Evolutionary conservation across 2,888 invertebrate species (phyloP).

Genomic region (Notocelia uddmanniana): DNA sequence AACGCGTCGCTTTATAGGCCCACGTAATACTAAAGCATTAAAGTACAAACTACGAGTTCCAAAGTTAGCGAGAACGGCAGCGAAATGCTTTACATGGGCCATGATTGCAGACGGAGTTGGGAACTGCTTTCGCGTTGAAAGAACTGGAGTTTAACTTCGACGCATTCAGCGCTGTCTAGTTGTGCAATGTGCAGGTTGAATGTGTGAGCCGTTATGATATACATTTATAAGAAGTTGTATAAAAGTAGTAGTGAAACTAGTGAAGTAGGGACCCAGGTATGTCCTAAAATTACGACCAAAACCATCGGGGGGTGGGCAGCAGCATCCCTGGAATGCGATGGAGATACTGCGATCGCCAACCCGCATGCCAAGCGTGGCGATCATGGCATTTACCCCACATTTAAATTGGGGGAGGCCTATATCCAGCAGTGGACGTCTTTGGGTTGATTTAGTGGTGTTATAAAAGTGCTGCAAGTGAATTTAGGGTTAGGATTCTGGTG

Average conservation of each 20-base stretch:
- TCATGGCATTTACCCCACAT: no score
- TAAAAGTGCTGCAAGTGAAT: no score
- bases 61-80: slow-evolving; percentile 36
- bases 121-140: slow-evolving; percentile 35
- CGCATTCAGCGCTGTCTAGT: slow-evolving; percentile 30
- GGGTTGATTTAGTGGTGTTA: no score
- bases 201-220: slow-evolving; percentile 36
- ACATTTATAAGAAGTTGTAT: slow-evolving; percentile 28
- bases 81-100: slow-evolving; percentile 42
- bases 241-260: slow-evolving; percentile 27
- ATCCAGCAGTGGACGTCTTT: no score
- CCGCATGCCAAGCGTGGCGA: no score
- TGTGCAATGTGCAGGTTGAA: slow-evolving; percentile 28
- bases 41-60: slow-evolving; percentile 38
- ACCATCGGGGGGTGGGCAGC: no score
- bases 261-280: no score
- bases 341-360: no score
- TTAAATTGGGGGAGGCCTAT: no score
- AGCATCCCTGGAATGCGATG: no score
- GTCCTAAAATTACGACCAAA: no score
- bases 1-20: slow-evolving; percentile 32
- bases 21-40: slow-evolving; percentile 33
- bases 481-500: no score
- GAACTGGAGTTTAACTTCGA: slow-evolving; percentile 39
- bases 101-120: slow-evolving; percentile 41